Evolutionary conservation across 53 echinoderm and acorn worm species (phyloP), one percentile per base, ranked within the genome.

Genomic region (Henricia sp.): DNA sequence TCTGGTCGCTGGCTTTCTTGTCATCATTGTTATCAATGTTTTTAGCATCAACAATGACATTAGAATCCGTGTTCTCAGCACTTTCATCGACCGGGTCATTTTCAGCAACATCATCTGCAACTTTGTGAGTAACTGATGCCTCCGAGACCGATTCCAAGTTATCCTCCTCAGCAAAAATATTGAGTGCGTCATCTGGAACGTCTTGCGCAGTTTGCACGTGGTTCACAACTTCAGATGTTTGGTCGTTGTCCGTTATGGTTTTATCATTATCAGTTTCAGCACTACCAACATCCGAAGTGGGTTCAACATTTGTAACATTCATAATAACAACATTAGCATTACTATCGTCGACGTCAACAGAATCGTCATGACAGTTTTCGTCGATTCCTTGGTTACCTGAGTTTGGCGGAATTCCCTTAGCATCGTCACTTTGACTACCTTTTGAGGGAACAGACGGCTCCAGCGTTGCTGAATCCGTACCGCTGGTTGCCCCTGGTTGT

Each of bases 311-410:
- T 34, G 68, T 36, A 83, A 37, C 70, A 69, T 37, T 50, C 9
- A 17, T 24, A 10, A 37, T 16, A 34, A 37, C 83, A 68, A 63
- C 70, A 52, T 39, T 32, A 39, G 37, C 37, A 68, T 42, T 68
- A 53, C 9, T 27, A 25, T 50, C 67, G 34, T 65, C 71, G 10
- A 71, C 83, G 48, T 65, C 60, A 83, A 48, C 82, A 60, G 70
- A 78, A 72, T 37, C 82, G 54, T 86, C 28, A 39, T 64, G 85
- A 27, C 13, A 43, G 63, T 88, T 67, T 21, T 85, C 72, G 55
- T 90, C 86, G 33, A 56, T 53, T 40, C 26, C 83, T 50, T 53
- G 51, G 65, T 62, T 57, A 70, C 56, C 84, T 75, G 28, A 16
- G 39, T 62, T 73, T 6, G 63, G 29, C 50, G 21, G 73, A 6